These are phyloP conservation scores for Catharus bicknelli DNA, from an alignment of 2,113 vertebrate species.

Conservation along the genomic window DNA sequence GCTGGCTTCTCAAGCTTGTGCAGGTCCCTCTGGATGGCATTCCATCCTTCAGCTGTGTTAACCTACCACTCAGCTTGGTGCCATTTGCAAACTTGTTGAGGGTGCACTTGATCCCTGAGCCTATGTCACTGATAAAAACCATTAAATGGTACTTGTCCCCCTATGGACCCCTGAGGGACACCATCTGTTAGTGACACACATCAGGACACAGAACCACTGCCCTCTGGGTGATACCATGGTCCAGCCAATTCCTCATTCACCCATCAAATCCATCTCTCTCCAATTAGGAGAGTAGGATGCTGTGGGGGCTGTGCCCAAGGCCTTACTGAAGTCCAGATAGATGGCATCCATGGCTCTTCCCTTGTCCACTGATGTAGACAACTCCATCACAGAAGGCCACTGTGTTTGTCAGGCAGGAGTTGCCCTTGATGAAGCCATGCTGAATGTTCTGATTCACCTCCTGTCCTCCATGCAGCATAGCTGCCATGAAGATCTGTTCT, in stretches of 20 bases:
- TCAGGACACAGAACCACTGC: background rate
- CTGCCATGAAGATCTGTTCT: background rate
- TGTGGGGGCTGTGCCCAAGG: background rate
- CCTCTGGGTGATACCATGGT: background rate
- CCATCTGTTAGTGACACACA: background rate
- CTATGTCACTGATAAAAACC: background rate
- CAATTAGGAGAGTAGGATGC: background rate
- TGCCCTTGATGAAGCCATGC: background rate
- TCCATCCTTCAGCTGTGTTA: background rate
- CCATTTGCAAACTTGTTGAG: background rate
- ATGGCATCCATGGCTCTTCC: background rate
- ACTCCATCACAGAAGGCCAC: background rate
- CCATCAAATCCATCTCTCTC: background rate
- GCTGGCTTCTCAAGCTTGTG: background rate
- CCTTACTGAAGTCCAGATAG: background rate
- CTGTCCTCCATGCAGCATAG: background rate
- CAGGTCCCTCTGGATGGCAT: background rate
- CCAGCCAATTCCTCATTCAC: background rate
- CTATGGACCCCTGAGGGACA: rapidly evolving
- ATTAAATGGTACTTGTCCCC: background rate
- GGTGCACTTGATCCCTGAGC: background rate
- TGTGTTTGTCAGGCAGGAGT: background rate
- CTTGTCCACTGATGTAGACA: background rate
- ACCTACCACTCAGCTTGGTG: background rate
- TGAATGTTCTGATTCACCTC: background rate